A percentile compares a stretch with the other conserved stretches of the same genome.
Evolutionary conservation across 2,797 vertebrate genomes (phyloP).

Genomic region (Bucorvus abyssinicus): DNA sequence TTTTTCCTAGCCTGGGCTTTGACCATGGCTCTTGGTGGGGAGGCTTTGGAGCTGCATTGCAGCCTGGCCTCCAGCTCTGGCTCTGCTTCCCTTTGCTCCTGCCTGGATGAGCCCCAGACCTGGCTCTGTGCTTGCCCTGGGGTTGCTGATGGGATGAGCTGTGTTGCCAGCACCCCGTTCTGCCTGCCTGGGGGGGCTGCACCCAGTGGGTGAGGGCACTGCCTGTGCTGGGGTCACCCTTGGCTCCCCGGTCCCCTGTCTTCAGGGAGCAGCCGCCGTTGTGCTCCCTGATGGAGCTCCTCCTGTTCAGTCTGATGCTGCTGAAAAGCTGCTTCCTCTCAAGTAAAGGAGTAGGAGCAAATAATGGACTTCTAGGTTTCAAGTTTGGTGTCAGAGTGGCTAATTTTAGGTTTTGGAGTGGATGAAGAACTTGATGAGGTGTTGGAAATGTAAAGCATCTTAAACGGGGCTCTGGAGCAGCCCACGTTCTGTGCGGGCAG

Average conservation of each 20-base stretch:
- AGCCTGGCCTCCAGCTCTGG: background rate
- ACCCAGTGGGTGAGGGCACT: accelerated
- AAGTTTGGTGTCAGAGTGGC: background rate
- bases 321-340: background rate
- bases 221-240: too few species aligned
- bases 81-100: background rate
- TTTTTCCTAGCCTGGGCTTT: background rate
- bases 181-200: too few species aligned
- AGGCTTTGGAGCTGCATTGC: background rate
- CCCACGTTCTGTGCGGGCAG: background rate
- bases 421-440: background rate
- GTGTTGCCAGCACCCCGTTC: too few species aligned
- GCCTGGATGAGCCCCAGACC: background rate
- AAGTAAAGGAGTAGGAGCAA: background rate
- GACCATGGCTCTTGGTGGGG: accelerated
- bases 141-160: background rate
- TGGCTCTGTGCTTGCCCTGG: accelerated
- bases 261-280: background rate
- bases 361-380: background rate
- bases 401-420: background rate
- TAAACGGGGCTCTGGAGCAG: background rate
- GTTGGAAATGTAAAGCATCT: background rate
- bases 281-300: background rate
- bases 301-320: background rate
- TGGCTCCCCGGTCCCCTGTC: background rate